These are phyloP conservation scores for Lamprologus ornatipinnis DNA, from an alignment of 2,113 vertebrate genomes.

Conservation along the genomic window DNA sequence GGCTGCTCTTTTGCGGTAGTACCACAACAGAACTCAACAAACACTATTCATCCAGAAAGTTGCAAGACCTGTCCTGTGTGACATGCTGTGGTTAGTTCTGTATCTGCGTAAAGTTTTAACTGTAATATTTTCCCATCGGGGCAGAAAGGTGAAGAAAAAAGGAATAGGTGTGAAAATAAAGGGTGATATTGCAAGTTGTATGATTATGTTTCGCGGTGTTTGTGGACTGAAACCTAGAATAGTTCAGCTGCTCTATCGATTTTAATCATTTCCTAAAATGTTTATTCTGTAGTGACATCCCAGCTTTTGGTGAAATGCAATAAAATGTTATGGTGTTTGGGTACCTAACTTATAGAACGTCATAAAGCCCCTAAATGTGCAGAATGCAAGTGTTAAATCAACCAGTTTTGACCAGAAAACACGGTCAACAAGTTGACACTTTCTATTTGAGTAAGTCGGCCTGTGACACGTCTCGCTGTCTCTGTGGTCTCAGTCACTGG, in stretches of 20 bases:
- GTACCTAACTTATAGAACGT: neutral
- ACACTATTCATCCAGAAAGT: neutral
- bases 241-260: neutral
- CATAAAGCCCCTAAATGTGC: neutral
- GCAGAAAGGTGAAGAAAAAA: neutral
- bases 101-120: neutral
- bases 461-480: neutral
- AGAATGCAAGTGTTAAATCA: neutral
- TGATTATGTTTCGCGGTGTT: neutral
- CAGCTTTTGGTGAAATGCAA: neutral
- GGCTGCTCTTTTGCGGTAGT: neutral
- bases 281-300: neutral
- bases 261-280: neutral
- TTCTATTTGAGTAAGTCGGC: neutral
- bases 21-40: neutral
- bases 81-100: neutral
- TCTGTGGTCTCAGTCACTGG: conserved; percentile 11
- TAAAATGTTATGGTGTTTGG: neutral
- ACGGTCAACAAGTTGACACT: neutral
- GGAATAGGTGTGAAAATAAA: neutral
- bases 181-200: neutral
- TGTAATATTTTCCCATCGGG: neutral
- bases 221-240: neutral
- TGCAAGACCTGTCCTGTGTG: neutral
- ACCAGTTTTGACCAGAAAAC: neutral